A percentile compares a stretch with the other conserved stretches of the same genome.
phyloP scores from a whole-genome alignment of 2,797 vertebrate species.

The Syngnathus rostellatus region DNA sequence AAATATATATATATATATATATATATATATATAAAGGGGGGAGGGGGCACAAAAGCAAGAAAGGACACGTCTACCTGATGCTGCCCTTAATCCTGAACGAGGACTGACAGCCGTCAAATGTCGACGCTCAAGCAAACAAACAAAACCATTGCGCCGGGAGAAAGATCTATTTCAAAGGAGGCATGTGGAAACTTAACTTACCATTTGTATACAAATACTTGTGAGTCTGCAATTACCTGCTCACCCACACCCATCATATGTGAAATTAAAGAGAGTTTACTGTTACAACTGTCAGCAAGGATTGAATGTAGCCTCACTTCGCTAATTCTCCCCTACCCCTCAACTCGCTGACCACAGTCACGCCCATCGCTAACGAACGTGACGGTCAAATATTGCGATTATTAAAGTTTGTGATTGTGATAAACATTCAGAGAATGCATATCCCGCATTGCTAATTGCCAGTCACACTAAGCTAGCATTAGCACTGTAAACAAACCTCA shows the following conservation, averaged over 20 bases:
- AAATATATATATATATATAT: constrained; percentile 23
- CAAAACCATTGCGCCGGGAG: constrained; percentile 42
- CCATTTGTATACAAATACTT: background rate
- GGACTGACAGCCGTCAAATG: constrained; percentile 66
- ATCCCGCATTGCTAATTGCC: too few relatives aligned
- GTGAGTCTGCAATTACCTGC: background rate
- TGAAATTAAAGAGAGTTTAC: background rate
- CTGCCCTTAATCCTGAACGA: constrained; percentile 69
- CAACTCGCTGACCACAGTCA: too few relatives aligned
- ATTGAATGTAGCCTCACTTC: background rate
- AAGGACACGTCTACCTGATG: constrained; percentile 72
- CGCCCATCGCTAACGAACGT: too few relatives aligned
- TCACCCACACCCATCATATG: background rate
- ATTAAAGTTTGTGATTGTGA: too few relatives aligned
- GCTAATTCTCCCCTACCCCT: too few relatives aligned
- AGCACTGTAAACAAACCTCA: too few relatives aligned
- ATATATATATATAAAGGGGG: constrained; percentile 26
- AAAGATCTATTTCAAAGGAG: background rate
- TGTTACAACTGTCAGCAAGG: background rate
- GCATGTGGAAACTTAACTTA: background rate
- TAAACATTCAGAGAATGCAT: too few relatives aligned
- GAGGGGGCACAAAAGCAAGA: constrained; percentile 64
- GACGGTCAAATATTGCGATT: too few relatives aligned
- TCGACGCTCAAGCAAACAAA: constrained; percentile 60
- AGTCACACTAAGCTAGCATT: too few relatives aligned